These are phyloP conservation scores for Uromys caudimaculatus DNA, from an alignment of 2,797 vertebrate species.

Conservation along the genomic window DNA sequence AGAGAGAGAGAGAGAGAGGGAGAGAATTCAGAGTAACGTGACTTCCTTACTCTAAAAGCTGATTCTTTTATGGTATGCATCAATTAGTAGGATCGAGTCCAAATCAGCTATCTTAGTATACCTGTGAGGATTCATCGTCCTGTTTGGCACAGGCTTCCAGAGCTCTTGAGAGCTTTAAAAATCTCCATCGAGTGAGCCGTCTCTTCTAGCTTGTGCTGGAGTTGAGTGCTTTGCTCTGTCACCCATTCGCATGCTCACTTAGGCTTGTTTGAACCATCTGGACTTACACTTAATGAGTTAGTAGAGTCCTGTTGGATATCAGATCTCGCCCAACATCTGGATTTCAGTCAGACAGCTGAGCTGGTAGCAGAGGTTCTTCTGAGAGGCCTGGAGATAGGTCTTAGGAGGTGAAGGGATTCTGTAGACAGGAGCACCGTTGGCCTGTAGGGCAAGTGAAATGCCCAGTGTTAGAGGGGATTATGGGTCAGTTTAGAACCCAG, in stretches of 20 bases:
- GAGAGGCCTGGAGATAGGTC: conserved; percentile 6
- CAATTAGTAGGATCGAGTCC: neutral
- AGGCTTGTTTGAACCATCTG: conserved; percentile 11
- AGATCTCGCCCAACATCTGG: conserved; percentile 44
- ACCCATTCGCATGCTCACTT: neutral
- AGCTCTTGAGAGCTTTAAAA: neutral
- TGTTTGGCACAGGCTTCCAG: neutral
- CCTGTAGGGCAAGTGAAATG: conserved; percentile 21
- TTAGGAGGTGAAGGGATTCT: neutral
- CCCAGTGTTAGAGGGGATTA: neutral
- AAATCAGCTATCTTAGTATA: neutral
- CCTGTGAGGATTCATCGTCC: conserved; percentile 39
- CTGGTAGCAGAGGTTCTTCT: neutral
- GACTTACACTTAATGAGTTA: neutral
- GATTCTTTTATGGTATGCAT: neutral
- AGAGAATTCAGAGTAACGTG: neutral
- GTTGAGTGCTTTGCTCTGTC: neutral
- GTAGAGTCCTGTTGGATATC: neutral
- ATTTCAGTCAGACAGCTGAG: conserved; percentile 29
- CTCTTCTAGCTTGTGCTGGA: neutral
- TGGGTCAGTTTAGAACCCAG: neutral
- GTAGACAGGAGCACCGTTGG: neutral
- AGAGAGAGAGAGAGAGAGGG: no score
- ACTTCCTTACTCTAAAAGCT: neutral
- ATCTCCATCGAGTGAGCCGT: neutral